Percentiles rank a stretch among this genome's conserved stretches.
Conservation (phyloP, 2,888 invertebrate genomes). For the Doris montereyensis region DNA sequence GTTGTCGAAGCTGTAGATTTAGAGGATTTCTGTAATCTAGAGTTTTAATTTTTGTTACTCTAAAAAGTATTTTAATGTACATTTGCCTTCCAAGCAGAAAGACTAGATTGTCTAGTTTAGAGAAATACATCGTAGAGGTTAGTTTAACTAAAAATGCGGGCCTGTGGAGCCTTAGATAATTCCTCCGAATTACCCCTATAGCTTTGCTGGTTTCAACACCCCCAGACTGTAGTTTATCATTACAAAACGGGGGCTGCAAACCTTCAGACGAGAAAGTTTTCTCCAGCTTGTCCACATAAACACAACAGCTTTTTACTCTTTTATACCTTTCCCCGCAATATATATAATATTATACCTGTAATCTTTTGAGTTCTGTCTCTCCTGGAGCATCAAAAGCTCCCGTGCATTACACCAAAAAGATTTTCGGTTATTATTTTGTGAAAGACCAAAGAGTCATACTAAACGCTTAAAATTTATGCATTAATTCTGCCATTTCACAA, state of each 20-base stretch:
- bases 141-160: not conserved
- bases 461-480: conserved; percentile 3
- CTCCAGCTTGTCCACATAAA: too few relatives aligned
- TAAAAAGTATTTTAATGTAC: too few relatives aligned
- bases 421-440: too few relatives aligned
- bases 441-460: not conserved
- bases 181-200: too few relatives aligned
- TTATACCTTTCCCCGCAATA: too few relatives aligned
- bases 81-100: conserved; percentile 7
- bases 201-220: too few relatives aligned
- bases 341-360: not conserved
- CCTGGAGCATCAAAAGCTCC: not conserved
- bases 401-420: conserved; percentile 9
- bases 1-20: conserved; percentile 51
- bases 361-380: not conserved
- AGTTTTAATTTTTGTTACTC: not conserved
- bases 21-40: conserved; percentile 24
- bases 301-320: too few relatives aligned
- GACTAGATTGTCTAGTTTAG: too few relatives aligned
- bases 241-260: too few relatives aligned
- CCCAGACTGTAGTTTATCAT: too few relatives aligned
- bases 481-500: not conserved
- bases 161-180: not conserved
- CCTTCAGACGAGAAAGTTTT: too few relatives aligned
- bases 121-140: not conserved